A percentile compares a stretch with the other conserved stretches of the same genome.
phyloP scores from a whole-genome alignment of 1,140 invertebrate species.

The Oncopodura yosiiana region DNA sequence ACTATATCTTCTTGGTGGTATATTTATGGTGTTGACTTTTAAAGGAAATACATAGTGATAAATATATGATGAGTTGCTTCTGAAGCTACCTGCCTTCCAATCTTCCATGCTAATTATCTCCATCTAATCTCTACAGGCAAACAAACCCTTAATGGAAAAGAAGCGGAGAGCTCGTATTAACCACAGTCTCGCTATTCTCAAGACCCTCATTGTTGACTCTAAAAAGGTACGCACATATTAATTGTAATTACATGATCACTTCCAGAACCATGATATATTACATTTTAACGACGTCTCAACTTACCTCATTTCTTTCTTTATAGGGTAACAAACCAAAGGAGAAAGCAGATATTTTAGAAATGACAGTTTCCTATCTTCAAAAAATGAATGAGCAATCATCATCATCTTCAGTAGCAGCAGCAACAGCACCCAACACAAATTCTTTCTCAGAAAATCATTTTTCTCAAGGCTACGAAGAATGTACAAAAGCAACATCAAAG shows the following conservation, averaged over 20 bases:
- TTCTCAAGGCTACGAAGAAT: not conserved
- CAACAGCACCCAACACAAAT: not conserved
- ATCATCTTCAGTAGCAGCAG: not conserved
- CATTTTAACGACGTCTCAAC: not conserved
- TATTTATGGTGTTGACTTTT: not conserved
- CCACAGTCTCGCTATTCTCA: constrained; percentile 82
- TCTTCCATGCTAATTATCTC: no score
- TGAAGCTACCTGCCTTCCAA: no score
- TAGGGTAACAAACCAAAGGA: constrained; percentile 44
- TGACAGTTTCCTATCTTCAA: constrained; percentile 86
- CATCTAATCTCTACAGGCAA: constrained; percentile 57
- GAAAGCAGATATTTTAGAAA: constrained; percentile 88
- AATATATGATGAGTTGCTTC: no score
- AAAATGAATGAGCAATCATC: not conserved
- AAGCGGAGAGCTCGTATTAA: constrained; percentile 83
- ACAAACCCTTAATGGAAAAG: constrained; percentile 96
- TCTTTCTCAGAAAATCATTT: not conserved
- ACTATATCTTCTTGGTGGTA: not conserved
- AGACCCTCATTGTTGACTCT: constrained; percentile 69
- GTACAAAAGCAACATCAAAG: constrained; percentile 4
- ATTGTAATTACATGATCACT: not conserved
- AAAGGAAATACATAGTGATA: constrained; percentile 2
- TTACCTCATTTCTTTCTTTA: not conserved
- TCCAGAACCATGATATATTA: not conserved
- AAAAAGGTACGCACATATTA: constrained; percentile 7